Conservation (phyloP, 1,140 invertebrate species). For the Atta cephalotes region DNA sequence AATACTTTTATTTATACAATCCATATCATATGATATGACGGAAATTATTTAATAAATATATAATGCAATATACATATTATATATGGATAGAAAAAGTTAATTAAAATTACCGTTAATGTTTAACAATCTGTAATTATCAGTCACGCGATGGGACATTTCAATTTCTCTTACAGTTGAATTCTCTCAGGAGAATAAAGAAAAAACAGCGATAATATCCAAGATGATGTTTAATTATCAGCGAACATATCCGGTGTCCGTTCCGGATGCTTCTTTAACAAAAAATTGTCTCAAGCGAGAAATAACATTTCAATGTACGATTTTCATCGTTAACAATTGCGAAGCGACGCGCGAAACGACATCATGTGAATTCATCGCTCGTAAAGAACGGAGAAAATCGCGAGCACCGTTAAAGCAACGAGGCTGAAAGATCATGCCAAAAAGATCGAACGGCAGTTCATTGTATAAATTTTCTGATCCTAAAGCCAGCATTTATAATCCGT, state of each 20-base stretch:
- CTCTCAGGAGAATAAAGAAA: neutral
- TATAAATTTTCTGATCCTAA: neutral
- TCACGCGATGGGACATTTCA: neutral
- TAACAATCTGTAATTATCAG: conserved; percentile 5
- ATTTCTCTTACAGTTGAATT: neutral
- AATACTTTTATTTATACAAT: neutral
- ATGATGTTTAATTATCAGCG: conserved; percentile 4
- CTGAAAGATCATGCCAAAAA: conserved; percentile 14
- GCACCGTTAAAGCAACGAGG: neutral
- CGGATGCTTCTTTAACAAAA: neutral
- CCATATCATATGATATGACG: neutral
- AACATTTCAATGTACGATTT: conserved; percentile 11
- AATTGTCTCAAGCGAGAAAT: conserved; percentile 13
- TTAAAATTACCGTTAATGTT: neutral
- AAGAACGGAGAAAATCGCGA: conserved; percentile 22
- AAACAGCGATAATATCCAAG: neutral
- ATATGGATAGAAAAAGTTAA: conserved; percentile 7
- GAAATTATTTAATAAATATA: conserved; percentile 13
- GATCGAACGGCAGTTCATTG: conserved; percentile 21
- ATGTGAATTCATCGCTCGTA: neutral
- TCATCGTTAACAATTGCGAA: conserved; percentile 11
- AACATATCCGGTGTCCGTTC: neutral
- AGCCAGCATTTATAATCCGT: too few relatives aligned
- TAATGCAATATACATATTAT: neutral
- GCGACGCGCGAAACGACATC: neutral